Evolutionary conservation across 2,797 vertebrate genomes (phyloP), one percentile per base, ranked within the genome.

Genomic region (Prionace glauca): DNA sequence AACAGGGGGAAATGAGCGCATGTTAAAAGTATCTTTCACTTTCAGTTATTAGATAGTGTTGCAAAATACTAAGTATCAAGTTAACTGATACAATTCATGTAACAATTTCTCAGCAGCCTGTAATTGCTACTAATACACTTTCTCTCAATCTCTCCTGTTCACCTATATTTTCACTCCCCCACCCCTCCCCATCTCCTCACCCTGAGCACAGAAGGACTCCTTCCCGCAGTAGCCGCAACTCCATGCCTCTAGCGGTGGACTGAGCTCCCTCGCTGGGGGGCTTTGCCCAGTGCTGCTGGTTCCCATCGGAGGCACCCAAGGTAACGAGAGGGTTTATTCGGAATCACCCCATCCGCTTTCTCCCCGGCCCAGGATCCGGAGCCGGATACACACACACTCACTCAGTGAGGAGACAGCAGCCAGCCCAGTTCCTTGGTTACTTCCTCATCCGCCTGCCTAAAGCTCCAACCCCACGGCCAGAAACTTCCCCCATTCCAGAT

Each of bases 221-320:
- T 95, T 95, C 71, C 93, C 93, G 93, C 93, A 95, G 71, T 95
- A 95, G 14, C 93, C 93, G 45, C 93, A 95, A 72, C 71, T 95
- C 93, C 93, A 95, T 26, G 93, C 71, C 93, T 95, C 93, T 41
- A 95, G 45, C 5, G 93, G 71, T 7, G 93, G 93, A 56, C 71
- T 77, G 45, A 94, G 93, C 2, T 69, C 90, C 90, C 90, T 65
- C 90, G 62, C 90, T n/a, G 41, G 41, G 69, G 93, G 69, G 45
- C 14, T 94, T 24, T 74, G 67, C 41, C 93, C 69, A 41, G 93
- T 50, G 69, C 71, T 56, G 69, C 71, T 95, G 67, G 71, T 77
- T 72, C 93, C 93, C 93, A 95, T 95, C 65, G 56, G 22, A 32
- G 29, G 29, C 26, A 16, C 62, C 62, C 50, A 65, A 65, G 62